phyloP scores from a whole-genome alignment of 2,888 invertebrate species.

The Sceliomorpha sp. region DNA sequence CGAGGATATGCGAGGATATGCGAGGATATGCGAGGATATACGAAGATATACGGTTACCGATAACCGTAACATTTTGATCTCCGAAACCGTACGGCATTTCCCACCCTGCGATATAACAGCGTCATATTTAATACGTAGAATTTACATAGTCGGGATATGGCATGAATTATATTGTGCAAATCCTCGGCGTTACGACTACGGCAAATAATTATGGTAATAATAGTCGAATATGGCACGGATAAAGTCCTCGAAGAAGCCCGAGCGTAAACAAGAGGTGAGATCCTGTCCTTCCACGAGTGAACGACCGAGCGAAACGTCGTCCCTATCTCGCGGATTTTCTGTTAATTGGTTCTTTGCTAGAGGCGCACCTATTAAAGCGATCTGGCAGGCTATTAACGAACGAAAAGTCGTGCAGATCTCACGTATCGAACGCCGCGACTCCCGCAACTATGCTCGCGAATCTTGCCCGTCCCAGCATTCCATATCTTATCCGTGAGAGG shows the following conservation, averaged over 20 bases:
- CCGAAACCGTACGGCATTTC: neutral
- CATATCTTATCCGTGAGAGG: constrained; percentile 45
- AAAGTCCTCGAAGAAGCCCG: constrained; percentile 53
- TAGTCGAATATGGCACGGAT: constrained; percentile 60
- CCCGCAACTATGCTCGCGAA: constrained; percentile 43
- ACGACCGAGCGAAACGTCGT: constrained; percentile 62
- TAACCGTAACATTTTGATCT: no score
- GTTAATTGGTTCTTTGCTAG: constrained; percentile 70
- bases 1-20: no score
- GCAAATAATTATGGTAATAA: constrained; percentile 38
- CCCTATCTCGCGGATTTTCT: constrained; percentile 63
- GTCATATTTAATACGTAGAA: constrained; percentile 6
- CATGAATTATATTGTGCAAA: constrained; percentile 6
- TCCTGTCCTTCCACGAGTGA: constrained; percentile 57
- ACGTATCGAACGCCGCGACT: constrained; percentile 48
- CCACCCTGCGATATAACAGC: neutral
- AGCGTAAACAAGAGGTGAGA: constrained; percentile 66
- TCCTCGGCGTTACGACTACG: constrained; percentile 14
- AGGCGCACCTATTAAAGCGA: constrained; percentile 64
- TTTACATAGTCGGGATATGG: constrained; percentile 9
- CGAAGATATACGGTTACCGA: no score
- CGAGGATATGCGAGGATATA: no score
- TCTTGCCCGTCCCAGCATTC: constrained; percentile 42
- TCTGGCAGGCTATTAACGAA: constrained; percentile 63
- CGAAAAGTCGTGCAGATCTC: constrained; percentile 62